Evolutionary conservation across 1,140 invertebrate species (phyloP).

Genomic region (Pentalonia nigronervosa): DNA sequence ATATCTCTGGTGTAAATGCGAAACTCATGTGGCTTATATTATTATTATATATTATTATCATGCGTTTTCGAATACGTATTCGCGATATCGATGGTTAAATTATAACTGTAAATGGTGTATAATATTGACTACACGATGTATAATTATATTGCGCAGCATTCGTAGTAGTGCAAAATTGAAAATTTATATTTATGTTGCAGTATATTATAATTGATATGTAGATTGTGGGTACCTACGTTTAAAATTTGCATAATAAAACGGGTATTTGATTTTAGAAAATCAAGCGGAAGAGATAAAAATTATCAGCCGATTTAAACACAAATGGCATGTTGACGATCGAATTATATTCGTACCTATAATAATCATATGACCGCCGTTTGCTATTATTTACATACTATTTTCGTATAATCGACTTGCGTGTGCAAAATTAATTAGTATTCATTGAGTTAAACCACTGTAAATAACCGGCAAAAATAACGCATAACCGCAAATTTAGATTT

Average conservation of each 20-base stretch:
- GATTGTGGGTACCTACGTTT: not conserved
- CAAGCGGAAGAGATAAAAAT: not conserved
- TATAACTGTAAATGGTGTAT: not conserved
- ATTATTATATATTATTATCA: slow-evolving; percentile 6
- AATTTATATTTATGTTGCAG: not conserved
- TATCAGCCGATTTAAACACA: not conserved
- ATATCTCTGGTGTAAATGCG: not conserved
- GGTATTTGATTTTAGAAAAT: not conserved
- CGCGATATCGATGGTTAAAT: not conserved
- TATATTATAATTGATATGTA: not conserved
- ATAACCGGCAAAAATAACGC: not conserved
- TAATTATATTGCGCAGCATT: not conserved
- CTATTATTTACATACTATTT: not conserved
- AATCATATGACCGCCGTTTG: not conserved
- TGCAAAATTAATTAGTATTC: not conserved
- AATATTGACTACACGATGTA: not conserved
- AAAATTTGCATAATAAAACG: not conserved
- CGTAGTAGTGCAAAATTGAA: not conserved
- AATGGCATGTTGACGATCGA: not conserved
- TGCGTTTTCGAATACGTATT: not conserved
- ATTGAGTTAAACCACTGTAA: not conserved
- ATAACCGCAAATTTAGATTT: not conserved
- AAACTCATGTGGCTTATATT: not conserved
- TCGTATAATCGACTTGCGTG: not conserved
- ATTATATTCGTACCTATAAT: not conserved